A percentile compares a stretch with the other conserved stretches of the same genome.
Evolutionary conservation across 1,140 invertebrate species (phyloP).

Genomic region (Lineus longissimus): DNA sequence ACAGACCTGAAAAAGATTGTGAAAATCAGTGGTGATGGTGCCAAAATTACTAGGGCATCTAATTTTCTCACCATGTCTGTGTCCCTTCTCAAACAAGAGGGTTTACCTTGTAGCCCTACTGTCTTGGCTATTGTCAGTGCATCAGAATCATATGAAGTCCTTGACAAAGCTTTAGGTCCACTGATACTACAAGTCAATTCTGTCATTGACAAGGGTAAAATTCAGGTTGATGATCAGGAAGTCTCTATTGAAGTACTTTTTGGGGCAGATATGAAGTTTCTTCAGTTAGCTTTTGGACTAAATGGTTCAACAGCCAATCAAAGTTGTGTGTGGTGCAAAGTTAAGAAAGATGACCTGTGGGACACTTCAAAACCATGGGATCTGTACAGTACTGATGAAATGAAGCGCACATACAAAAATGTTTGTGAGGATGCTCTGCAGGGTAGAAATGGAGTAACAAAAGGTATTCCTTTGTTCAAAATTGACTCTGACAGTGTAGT

Average conservation of each 20-base stretch:
- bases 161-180: neutral
- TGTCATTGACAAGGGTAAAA: neutral
- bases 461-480: neutral
- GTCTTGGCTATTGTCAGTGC: neutral
- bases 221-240: neutral
- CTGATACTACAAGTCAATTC: neutral
- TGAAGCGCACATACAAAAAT: neutral
- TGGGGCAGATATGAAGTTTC: neutral
- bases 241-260: neutral
- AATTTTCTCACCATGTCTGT: neutral
- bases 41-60: neutral
- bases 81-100: neutral
- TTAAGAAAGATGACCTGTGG: neutral
- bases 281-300: neutral
- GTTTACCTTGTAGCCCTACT: neutral
- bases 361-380: neutral
- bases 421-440: neutral
- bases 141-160: neutral
- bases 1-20: neutral
- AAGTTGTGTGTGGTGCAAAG: neutral
- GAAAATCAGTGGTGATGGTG: constrained; percentile 1
- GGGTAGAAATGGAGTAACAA: neutral
- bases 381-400: neutral
- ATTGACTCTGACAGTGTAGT: neutral
- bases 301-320: neutral